phyloP scores from a whole-genome alignment of 2,888 invertebrate species.

The Diplazon laetatorius region DNA sequence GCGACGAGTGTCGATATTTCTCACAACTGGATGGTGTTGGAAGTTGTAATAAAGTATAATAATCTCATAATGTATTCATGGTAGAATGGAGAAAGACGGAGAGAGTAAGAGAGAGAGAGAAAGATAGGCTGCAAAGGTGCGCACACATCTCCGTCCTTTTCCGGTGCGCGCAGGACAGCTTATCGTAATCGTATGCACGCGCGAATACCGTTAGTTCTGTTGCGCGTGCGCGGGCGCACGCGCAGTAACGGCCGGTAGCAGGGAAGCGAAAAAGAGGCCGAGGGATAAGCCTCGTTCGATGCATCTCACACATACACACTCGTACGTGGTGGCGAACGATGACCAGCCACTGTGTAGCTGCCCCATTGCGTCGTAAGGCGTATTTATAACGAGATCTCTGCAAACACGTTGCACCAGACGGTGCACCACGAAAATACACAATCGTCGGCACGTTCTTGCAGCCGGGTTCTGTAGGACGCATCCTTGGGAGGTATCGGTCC shows the following conservation, averaged over 20 bases:
- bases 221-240: constrained; percentile 14
- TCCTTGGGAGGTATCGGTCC: constrained; percentile 55
- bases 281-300: constrained; percentile 26
- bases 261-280: constrained; percentile 23
- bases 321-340: constrained; percentile 5
- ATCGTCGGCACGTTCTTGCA: background rate
- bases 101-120: constrained; percentile 17
- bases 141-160: constrained; percentile 19
- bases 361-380: constrained; percentile 24
- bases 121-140: constrained; percentile 44
- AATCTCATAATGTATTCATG: constrained; percentile 15
- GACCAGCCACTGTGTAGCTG: constrained; percentile 45
- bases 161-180: background rate
- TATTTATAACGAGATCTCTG: constrained; percentile 18
- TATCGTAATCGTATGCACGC: constrained; percentile 70
- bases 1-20: constrained; percentile 6
- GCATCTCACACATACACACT: background rate
- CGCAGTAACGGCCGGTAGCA: constrained; percentile 10
- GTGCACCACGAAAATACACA: constrained; percentile 16
- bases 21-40: constrained; percentile 23
- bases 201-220: constrained; percentile 70
- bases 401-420: too few relatives aligned
- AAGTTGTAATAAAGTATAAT: constrained; percentile 26
- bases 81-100: constrained; percentile 22
- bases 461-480: constrained; percentile 49